Evolutionary conservation across 2,797 vertebrate genomes (phyloP).

Genomic region (Setipinna tenuifilis): DNA sequence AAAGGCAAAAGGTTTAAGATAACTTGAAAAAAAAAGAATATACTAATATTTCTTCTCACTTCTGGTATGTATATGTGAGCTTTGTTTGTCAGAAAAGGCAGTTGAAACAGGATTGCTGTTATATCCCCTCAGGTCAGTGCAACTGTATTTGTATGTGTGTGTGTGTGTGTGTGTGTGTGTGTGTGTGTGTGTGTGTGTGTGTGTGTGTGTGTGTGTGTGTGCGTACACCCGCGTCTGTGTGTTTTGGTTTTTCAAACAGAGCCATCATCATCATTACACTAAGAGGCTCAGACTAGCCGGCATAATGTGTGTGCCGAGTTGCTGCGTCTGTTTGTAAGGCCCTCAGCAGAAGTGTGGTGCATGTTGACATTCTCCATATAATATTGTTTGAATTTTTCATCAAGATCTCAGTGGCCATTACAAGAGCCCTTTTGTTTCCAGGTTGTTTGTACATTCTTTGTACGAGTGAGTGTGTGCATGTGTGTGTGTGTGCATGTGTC

Average conservation of each 20-base stretch:
- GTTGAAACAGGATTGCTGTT: too few relatives aligned
- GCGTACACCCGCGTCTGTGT: constrained; percentile 53
- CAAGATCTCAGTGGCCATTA: constrained; percentile 79
- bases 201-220: constrained; percentile 59
- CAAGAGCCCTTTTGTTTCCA: constrained; percentile 79
- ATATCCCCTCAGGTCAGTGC: too few relatives aligned
- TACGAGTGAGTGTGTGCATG: constrained; percentile 58
- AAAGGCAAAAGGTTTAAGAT: too few relatives aligned
- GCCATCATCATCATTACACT: constrained; percentile 75
- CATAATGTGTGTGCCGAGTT: constrained; percentile 92
- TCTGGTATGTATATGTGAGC: too few relatives aligned
- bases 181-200: constrained; percentile 28
- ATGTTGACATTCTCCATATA: constrained; percentile 92
- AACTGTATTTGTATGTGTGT: neutral
- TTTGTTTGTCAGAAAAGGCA: too few relatives aligned
- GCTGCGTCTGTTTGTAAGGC: constrained; percentile 94
- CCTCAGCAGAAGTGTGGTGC: constrained; percentile 89
- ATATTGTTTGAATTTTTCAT: constrained; percentile 98
- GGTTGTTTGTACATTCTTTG: constrained; percentile 82
- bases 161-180: constrained; percentile 20
- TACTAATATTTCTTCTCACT: too few relatives aligned
- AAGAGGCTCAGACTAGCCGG: constrained; percentile 77
- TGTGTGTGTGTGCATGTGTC: constrained; percentile 43
- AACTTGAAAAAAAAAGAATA: too few relatives aligned
- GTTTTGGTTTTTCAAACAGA: constrained; percentile 68